Percentiles rank a stretch among this genome's conserved stretches.
Conservation (phyloP, 2,797 vertebrate species). For the Arrhamphus sclerolepis region DNA sequence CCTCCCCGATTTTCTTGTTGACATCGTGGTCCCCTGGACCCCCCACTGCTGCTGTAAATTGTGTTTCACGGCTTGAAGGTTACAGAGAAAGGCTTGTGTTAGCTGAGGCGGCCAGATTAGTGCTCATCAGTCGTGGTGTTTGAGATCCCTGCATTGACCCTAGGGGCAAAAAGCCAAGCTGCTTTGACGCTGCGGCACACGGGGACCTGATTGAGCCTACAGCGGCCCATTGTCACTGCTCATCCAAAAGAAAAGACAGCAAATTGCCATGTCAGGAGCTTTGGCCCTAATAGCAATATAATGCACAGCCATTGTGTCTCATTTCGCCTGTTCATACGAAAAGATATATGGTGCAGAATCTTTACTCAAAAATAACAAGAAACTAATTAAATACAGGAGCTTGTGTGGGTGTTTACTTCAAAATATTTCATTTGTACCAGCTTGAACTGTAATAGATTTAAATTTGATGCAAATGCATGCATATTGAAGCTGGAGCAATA, state of each 20-base stretch:
- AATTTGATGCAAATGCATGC: slow-evolving; percentile 47
- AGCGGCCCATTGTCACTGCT: slow-evolving; percentile 83
- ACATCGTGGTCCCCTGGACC: slow-evolving; percentile 49
- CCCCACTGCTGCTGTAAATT: slow-evolving; percentile 72
- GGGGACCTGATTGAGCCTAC: slow-evolving; percentile 71
- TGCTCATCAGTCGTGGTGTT: slow-evolving; percentile 87
- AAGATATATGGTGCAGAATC: slow-evolving; percentile 17
- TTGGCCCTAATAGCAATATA: slow-evolving; percentile 80
- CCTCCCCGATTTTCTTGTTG: slow-evolving; percentile 49
- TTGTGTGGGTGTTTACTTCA: slow-evolving; percentile 32
- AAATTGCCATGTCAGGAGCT: slow-evolving; percentile 92
- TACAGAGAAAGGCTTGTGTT: slow-evolving; percentile 71
- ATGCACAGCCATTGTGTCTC: slow-evolving; percentile 80
- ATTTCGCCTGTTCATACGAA: slow-evolving; percentile 61
- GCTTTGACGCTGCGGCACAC: slow-evolving; percentile 84
- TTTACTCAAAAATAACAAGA: slow-evolving; percentile 29
- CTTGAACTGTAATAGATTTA: slow-evolving; percentile 20
- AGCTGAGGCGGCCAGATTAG: slow-evolving; percentile 86
- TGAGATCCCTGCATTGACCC: slow-evolving; percentile 79
- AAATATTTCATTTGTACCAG: slow-evolving; percentile 34
- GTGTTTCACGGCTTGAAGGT: slow-evolving; percentile 73
- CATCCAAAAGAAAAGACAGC: slow-evolving; percentile 82
- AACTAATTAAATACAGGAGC: slow-evolving; percentile 24
- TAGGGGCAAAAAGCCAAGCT: slow-evolving; percentile 82
- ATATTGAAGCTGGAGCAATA: slow-evolving; percentile 20